These are phyloP conservation scores for Callimorpha dominula DNA, from an alignment of 2,888 invertebrate genomes.

Conservation along the genomic window DNA sequence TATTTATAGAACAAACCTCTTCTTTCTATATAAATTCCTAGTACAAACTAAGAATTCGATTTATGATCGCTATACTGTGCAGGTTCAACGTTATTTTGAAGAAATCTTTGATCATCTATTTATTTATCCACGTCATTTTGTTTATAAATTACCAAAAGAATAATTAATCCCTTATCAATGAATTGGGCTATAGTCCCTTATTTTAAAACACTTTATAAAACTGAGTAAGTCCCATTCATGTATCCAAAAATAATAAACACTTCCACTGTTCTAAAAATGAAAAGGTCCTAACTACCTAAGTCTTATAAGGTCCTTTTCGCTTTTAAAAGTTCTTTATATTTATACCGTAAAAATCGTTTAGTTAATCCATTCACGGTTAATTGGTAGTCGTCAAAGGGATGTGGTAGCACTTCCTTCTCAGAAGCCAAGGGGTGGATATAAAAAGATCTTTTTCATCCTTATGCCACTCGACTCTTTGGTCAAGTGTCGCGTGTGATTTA, in stretches of 20 bases:
- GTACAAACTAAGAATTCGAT: background rate
- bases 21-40: background rate
- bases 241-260: background rate
- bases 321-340: background rate
- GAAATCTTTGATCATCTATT: background rate
- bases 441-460: conserved; percentile 52
- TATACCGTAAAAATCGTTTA: conserved; percentile 21
- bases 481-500: conserved; percentile 46
- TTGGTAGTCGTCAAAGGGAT: conserved; percentile 34
- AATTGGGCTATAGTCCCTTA: background rate
- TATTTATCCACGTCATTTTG: background rate
- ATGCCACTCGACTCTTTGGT: conserved; percentile 37
- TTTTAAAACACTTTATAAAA: background rate
- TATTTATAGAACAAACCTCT: background rate
- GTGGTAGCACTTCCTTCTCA: conserved; percentile 27
- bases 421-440: conserved; percentile 51
- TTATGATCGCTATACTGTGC: background rate
- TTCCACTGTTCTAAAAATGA: background rate
- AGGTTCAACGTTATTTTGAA: background rate
- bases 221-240: background rate
- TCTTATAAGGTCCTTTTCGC: background rate
- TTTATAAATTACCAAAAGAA: background rate
- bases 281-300: background rate
- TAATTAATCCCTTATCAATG: background rate
- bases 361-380: conserved; percentile 48